Evolutionary conservation across 2,888 invertebrate genomes (phyloP).

Genomic region (Pyrrhosoma nymphula): DNA sequence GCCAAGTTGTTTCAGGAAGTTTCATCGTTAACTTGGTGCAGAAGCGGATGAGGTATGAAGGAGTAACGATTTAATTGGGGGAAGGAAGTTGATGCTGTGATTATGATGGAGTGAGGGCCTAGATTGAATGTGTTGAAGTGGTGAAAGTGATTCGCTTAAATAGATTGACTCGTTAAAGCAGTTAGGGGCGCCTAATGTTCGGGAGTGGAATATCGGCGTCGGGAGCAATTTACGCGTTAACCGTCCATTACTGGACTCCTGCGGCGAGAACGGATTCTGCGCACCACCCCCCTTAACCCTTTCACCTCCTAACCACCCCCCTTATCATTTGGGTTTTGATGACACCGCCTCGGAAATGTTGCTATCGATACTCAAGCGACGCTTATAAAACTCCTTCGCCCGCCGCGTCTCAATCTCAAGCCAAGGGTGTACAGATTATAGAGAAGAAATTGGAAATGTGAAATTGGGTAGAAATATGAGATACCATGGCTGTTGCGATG

Average conservation of each 20-base stretch:
- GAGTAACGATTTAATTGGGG: not conserved
- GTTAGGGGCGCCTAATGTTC: not conserved
- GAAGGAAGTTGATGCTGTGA: not conserved
- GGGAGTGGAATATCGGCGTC: not conserved
- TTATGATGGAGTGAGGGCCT: not conserved
- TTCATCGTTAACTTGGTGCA: not conserved
- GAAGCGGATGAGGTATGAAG: not conserved
- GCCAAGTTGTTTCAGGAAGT: not conserved
- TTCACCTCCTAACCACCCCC: not conserved
- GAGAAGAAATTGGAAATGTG: too few relatives aligned
- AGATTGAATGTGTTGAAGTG: not conserved
- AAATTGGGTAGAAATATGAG: too few relatives aligned
- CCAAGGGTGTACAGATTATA: too few relatives aligned
- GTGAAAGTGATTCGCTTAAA: not conserved
- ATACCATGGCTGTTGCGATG: too few relatives aligned
- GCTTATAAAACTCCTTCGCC: too few relatives aligned
- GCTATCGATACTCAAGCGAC: too few relatives aligned
- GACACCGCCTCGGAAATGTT: not conserved
- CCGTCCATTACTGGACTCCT: not conserved
- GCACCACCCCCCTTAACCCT: too few relatives aligned
- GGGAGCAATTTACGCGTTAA: not conserved
- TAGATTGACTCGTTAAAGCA: not conserved
- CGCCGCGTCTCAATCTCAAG: too few relatives aligned
- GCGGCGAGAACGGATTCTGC: not conserved
- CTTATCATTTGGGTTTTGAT: not conserved